These are phyloP conservation scores for Apotomis capreana DNA, from an alignment of 2,888 invertebrate species.

Conservation along the genomic window DNA sequence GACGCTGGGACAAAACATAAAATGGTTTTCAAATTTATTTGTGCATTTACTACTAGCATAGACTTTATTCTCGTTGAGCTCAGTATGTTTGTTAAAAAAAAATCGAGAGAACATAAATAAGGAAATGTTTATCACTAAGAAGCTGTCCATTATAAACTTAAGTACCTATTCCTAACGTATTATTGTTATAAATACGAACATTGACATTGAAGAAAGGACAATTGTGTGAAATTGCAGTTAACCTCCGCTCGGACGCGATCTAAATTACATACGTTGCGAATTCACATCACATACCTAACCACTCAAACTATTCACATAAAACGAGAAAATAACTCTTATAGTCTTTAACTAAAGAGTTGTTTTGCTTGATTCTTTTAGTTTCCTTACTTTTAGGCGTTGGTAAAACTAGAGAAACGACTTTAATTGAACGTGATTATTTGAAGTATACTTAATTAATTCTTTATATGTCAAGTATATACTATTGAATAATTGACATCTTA, in stretches of 20 bases:
- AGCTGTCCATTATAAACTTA: background rate
- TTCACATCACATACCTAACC: slow-evolving; percentile 10
- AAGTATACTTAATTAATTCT: background rate
- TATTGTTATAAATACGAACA: background rate
- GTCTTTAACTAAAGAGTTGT: background rate
- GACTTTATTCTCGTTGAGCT: too few relatives aligned
- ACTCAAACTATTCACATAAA: background rate
- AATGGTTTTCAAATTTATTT: too few relatives aligned
- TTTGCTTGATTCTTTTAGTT: background rate
- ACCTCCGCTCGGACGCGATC: slow-evolving; percentile 5
- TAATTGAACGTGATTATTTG: background rate
- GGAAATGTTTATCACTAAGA: too few relatives aligned
- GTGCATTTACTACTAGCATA: too few relatives aligned
- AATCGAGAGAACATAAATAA: too few relatives aligned
- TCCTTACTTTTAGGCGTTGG: background rate
- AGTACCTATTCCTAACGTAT: background rate
- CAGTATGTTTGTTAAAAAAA: too few relatives aligned
- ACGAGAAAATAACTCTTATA: background rate
- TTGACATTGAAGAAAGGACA: slow-evolving; percentile 20
- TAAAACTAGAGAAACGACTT: background rate
- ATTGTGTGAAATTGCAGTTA: slow-evolving; percentile 22
- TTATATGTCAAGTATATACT: slow-evolving; percentile 3
- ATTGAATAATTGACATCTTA: too few relatives aligned
- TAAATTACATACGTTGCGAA: slow-evolving; percentile 12
- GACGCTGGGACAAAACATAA: too few relatives aligned